Conservation (phyloP, 2,113 vertebrate genomes). For the Eurypyga helias region DNA sequence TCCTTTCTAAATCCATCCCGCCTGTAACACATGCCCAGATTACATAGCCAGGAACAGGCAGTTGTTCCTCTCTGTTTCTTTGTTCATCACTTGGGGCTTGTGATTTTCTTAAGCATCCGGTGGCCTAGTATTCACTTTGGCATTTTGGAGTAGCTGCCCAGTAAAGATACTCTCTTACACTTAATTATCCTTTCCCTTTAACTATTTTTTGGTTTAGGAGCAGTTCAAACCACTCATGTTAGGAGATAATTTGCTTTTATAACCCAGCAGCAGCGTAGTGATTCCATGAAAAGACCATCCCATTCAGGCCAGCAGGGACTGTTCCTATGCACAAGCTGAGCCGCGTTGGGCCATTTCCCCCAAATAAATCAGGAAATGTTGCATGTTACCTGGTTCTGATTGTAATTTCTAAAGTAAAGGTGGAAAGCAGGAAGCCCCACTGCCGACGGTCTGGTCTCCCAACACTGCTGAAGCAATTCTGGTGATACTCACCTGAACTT, state of each 20-base stretch:
- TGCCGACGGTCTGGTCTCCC: not conserved
- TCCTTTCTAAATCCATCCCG: not conserved
- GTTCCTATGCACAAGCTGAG: not conserved
- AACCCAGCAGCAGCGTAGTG: not conserved
- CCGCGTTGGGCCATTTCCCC: not conserved
- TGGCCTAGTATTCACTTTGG: not conserved
- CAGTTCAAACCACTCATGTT: not conserved
- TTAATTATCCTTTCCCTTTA: not conserved
- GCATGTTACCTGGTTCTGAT: not conserved
- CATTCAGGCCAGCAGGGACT: not conserved
- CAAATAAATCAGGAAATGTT: not conserved
- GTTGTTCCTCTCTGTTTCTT: not conserved
- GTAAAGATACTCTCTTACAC: not conserved
- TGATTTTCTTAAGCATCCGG: not conserved
- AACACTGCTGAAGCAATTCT: not conserved
- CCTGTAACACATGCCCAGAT: not conserved
- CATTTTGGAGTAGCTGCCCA: not conserved
- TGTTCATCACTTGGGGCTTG: not conserved
- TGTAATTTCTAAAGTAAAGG: not conserved
- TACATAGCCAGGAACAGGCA: not conserved
- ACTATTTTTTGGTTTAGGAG: not conserved
- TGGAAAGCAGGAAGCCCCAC: not conserved
- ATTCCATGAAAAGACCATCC: not conserved
- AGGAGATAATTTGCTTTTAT: constrained; percentile 24
- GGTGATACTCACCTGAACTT: not conserved